Evolutionary conservation across 2,888 invertebrate genomes (phyloP).

Genomic region (Epinotia ramella): DNA sequence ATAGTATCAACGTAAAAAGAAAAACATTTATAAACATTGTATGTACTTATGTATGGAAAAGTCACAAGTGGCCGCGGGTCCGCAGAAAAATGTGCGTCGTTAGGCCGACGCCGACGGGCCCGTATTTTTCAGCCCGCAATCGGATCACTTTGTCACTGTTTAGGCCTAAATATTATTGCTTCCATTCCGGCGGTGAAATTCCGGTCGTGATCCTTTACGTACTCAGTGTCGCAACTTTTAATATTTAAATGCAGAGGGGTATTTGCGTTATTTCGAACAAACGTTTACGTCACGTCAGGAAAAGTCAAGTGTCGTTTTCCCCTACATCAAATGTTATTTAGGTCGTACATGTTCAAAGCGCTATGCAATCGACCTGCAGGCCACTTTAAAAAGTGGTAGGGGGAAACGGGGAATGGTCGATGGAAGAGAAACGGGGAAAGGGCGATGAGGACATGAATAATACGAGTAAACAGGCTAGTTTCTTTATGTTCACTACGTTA

Average conservation of each 20-base stretch:
- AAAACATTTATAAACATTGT: background rate
- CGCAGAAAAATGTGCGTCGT: slow-evolving; percentile 33
- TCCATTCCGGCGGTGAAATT: slow-evolving; percentile 13
- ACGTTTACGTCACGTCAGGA: too few relatives aligned
- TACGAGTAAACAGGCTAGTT: too few relatives aligned
- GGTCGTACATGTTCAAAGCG: too few relatives aligned
- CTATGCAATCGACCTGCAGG: too few relatives aligned
- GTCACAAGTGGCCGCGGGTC: slow-evolving; percentile 9
- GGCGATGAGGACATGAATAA: too few relatives aligned
- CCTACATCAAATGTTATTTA: too few relatives aligned
- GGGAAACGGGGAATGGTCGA: too few relatives aligned
- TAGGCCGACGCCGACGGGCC: slow-evolving; percentile 21
- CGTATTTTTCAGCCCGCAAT: slow-evolving; percentile 38
- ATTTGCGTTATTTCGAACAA: background rate
- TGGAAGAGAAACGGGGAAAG: too few relatives aligned
- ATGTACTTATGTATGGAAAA: background rate
- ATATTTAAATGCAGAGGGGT: background rate
- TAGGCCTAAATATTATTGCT: slow-evolving; percentile 37
- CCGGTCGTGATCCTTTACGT: background rate
- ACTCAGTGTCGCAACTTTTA: background rate
- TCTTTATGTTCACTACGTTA: too few relatives aligned
- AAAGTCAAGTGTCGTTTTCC: too few relatives aligned
- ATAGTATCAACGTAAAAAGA: background rate
- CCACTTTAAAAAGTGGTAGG: too few relatives aligned
- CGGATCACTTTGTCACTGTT: slow-evolving; percentile 40